phyloP scores from a whole-genome alignment of 1,140 invertebrate species.

The Brachionus koreanus region DNA sequence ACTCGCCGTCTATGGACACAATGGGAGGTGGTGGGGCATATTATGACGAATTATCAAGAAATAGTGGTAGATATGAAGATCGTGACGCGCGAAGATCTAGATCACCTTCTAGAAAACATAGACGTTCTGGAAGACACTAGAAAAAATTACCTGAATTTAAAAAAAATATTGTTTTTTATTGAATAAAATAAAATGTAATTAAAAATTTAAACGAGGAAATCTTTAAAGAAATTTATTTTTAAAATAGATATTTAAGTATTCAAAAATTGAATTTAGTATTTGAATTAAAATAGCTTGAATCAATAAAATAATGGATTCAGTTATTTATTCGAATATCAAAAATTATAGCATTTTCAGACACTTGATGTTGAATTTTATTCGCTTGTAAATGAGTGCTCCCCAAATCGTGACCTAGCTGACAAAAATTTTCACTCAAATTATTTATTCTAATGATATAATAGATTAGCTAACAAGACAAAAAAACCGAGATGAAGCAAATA shows the following conservation, averaged over 20 bases:
- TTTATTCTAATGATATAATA: too few relatives aligned
- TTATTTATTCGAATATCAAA: too few relatives aligned
- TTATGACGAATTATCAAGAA: not conserved
- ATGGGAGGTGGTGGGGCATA: slow-evolving; percentile 36
- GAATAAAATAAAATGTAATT: slow-evolving; percentile 26
- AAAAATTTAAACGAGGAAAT: not conserved
- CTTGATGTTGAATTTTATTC: too few relatives aligned
- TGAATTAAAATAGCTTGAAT: not conserved
- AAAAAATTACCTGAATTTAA: not conserved
- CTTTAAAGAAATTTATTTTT: not conserved
- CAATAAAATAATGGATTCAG: too few relatives aligned
- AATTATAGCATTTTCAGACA: too few relatives aligned
- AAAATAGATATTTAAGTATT: not conserved
- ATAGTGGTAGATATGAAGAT: slow-evolving; percentile 34
- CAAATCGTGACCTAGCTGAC: too few relatives aligned
- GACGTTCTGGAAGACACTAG: slow-evolving; percentile 6
- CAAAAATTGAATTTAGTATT: not conserved
- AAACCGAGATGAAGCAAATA: too few relatives aligned
- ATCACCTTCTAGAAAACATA: slow-evolving; percentile 30
- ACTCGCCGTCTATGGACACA: slow-evolving; percentile 23
- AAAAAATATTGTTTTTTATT: slow-evolving; percentile 21
- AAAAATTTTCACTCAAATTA: too few relatives aligned
- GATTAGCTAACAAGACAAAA: too few relatives aligned
- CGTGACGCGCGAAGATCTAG: not conserved
- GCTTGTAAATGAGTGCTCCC: too few relatives aligned